Conservation (phyloP, 1,140 invertebrate genomes). For the Bacillus rossius region DNA sequence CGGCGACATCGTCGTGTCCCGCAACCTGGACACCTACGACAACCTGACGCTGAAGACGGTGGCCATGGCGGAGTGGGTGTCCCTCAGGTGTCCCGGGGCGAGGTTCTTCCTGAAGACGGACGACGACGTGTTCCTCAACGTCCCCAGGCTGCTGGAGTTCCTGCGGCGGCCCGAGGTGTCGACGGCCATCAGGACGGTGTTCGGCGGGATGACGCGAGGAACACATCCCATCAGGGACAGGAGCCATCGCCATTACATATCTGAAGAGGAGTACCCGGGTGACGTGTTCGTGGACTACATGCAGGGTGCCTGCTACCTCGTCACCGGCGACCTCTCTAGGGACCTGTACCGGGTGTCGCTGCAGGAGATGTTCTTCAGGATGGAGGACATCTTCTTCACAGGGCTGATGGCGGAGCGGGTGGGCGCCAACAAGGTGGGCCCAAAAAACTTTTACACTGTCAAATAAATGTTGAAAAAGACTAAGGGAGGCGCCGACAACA, state of each 20-base stretch:
- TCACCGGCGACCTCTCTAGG: constrained; percentile 60
- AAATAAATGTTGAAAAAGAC: too few relatives aligned
- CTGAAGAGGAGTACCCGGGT: constrained; percentile 61
- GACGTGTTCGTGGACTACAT: constrained; percentile 74
- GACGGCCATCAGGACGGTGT: constrained; percentile 63
- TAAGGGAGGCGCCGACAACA: too few relatives aligned
- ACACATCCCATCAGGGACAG: constrained; percentile 81
- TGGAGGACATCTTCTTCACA: constrained; percentile 88
- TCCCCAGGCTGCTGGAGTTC: constrained; percentile 66
- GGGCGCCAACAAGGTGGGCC: constrained; percentile 63
- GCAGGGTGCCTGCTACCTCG: constrained; percentile 79
- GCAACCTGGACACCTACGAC: constrained; percentile 77
- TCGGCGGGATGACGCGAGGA: constrained; percentile 71
- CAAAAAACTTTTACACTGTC: constrained; percentile 57
- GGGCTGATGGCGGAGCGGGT: constrained; percentile 75
- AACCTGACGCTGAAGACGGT: constrained; percentile 85
- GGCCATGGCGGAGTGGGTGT: constrained; percentile 77
- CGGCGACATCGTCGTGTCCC: constrained; percentile 70
- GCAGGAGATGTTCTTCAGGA: constrained; percentile 66
- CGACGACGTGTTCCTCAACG: constrained; percentile 90
- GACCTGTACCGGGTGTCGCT: constrained; percentile 61
- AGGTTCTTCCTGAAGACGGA: constrained; percentile 79
- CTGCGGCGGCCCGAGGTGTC: constrained; percentile 50
- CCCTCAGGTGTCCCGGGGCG: constrained; percentile 67
- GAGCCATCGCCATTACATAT: constrained; percentile 81